These are phyloP conservation scores for Acropora yongei DNA, from an alignment of 64 coral and sea anemone genomes.

Conservation along the genomic window DNA sequence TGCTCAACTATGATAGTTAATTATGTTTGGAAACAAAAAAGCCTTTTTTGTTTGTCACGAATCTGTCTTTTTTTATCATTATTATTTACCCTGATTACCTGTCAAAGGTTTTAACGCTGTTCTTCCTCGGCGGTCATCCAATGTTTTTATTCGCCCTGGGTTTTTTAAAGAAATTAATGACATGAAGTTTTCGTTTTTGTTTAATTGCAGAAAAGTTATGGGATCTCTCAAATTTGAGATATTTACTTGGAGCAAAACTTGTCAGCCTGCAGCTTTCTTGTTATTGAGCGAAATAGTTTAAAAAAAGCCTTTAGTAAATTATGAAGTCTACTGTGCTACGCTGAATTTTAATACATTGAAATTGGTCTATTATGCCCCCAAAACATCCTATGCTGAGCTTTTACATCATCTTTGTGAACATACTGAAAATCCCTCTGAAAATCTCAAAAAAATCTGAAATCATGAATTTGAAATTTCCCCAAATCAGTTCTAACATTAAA, in stretches of 20 bases:
- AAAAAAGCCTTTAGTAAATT: background rate
- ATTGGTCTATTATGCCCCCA: background rate
- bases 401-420: background rate
- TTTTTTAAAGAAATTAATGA: background rate
- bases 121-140: background rate
- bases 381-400: background rate
- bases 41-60: no score
- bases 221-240: background rate
- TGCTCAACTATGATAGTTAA: no score
- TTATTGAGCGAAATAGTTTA: background rate
- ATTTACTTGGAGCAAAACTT: slow-evolving; percentile 3
- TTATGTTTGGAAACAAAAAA: no score
- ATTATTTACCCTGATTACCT: background rate
- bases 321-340: no score
- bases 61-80: background rate
- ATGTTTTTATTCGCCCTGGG: background rate
- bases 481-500: background rate
- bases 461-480: background rate
- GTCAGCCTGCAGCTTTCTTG: slow-evolving; percentile 1
- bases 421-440: background rate
- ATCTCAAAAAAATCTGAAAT: background rate
- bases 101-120: background rate
- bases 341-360: no score
- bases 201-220: background rate
- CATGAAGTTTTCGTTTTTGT: background rate